A percentile compares a stretch with the other conserved stretches of the same genome.
Evolutionary conservation across 2,113 vertebrate genomes (phyloP).

Genomic region (Burhinus oedicnemus): DNA sequence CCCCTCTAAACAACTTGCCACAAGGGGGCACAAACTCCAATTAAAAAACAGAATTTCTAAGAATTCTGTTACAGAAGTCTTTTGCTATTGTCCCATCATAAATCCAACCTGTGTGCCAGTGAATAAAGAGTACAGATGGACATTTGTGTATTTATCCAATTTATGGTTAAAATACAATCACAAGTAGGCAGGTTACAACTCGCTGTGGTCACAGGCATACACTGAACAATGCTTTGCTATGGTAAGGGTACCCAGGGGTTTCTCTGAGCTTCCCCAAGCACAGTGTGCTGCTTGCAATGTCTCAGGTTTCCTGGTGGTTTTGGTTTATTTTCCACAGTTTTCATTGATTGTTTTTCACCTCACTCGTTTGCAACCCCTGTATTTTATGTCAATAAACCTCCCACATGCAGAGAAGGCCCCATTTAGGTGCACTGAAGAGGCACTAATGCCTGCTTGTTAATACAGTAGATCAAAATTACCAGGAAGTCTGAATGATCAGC

Average conservation of each 20-base stretch:
- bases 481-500: background rate
- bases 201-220: fast-evolving
- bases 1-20: background rate
- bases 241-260: background rate
- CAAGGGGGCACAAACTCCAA: background rate
- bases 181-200: background rate
- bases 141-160: background rate
- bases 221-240: fast-evolving
- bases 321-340: background rate
- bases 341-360: background rate
- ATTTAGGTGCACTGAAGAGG: background rate
- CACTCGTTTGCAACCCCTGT: background rate
- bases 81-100: background rate
- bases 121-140: background rate
- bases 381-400: background rate
- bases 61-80: background rate
- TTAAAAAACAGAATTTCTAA: background rate
- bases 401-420: background rate
- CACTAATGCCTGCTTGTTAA: background rate
- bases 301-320: background rate
- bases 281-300: fast-evolving
- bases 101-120: background rate
- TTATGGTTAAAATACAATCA: background rate
- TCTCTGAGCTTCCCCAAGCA: background rate
- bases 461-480: background rate